Evolutionary conservation across 2,797 vertebrate species (phyloP), one percentile per base, ranked within the genome.

Genomic region (Thamnophis elegans): DNA sequence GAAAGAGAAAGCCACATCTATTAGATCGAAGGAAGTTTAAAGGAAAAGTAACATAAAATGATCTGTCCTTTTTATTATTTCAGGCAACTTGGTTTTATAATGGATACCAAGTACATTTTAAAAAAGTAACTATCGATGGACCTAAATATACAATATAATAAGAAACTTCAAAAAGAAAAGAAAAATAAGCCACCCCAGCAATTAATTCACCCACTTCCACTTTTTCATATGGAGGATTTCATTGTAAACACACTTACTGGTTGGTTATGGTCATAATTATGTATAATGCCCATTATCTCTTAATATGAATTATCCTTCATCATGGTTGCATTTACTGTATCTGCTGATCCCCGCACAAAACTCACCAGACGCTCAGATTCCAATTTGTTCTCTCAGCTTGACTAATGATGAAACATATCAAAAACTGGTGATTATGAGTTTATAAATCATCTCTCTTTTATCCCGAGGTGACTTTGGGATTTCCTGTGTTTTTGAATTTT

Each of bases 331-430:
- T 96, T 96, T 97, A 94, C 91, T 96, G 73, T 97, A 95, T 96
- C 92, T 96, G 73, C 94, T 91, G 85, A 96, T 95, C 94, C 95
- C 89, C 91, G 95, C 95, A 95, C 85, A 94, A 96, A 97, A 92
- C 53, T 25, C 95, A 96, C 85, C 92, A 91, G 93, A 97, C 96
- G 58, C 91, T 95, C 94, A 96, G 95, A 92, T 93, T 97, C 94
- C 93, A 97, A 95, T 97, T 97, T 97, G 96, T 97, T 96, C 93
- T 96, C 95, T 96, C 96, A 97, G 96, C 95, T 97, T 97, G 96
- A 97, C 95, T 97, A 97, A 96, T 95, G 97, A 95, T 96, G 94
- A 96, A 96, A 97, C 95, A 92, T 94, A 96, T 94, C 94, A 96
- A 91, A 95, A 96, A 95, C 73, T 0, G 90, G 95, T 93, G 96